phyloP scores from a whole-genome alignment of 2,113 vertebrate species.

The Hippolais icterina region DNA sequence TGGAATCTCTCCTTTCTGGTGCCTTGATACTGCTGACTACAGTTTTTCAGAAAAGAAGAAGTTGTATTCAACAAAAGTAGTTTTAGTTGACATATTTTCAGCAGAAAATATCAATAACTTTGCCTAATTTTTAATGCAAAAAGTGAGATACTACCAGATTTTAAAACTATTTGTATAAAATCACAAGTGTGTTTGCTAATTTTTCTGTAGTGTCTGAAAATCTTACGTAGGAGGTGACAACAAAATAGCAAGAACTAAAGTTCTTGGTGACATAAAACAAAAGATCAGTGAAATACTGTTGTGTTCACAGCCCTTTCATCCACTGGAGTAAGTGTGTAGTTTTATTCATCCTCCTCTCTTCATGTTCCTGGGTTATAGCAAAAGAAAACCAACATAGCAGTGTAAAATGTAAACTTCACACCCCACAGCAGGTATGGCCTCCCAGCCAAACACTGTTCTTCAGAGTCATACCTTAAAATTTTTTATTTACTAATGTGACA shows the following conservation, averaged over 20 bases:
- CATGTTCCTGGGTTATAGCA: background rate
- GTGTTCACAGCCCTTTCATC: background rate
- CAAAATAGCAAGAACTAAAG: background rate
- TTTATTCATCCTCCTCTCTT: background rate
- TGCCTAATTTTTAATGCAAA: background rate
- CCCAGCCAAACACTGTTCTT: background rate
- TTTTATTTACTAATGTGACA: background rate
- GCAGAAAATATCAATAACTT: background rate
- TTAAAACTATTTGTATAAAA: background rate
- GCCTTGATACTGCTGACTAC: background rate
- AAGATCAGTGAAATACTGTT: background rate
- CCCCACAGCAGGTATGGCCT: background rate
- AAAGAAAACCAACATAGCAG: background rate
- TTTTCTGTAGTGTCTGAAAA: background rate
- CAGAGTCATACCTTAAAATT: background rate
- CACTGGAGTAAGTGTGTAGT: background rate
- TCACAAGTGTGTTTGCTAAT: background rate
- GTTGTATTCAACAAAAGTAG: background rate
- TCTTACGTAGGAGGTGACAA: background rate
- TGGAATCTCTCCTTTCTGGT: background rate
- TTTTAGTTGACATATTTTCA: background rate
- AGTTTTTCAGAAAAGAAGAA: background rate
- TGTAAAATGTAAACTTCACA: background rate
- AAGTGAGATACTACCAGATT: background rate
- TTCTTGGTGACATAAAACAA: background rate